Conservation (phyloP, 1,140 invertebrate species). For the Frieseomelitta varia region DNA sequence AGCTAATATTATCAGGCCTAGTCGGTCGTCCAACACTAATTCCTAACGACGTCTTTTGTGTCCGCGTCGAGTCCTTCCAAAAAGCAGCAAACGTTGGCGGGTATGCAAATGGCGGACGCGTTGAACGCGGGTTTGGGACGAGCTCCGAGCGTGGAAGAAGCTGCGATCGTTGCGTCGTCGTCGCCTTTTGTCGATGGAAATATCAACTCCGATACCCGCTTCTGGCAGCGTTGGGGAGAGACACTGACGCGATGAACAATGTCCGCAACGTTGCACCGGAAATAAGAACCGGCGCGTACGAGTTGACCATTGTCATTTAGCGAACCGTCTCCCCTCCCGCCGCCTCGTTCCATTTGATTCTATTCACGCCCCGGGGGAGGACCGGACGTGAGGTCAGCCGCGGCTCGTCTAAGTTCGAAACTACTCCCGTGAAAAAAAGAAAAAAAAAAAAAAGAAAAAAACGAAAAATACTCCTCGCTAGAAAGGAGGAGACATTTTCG, state of each 20-base stretch:
- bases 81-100: not conserved
- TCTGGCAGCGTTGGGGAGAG: not conserved
- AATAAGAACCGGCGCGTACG: constrained; percentile 71
- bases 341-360: constrained; percentile 66
- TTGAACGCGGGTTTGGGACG: not conserved
- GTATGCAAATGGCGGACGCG: no score
- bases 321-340: constrained; percentile 25
- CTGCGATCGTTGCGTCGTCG: constrained; percentile 14
- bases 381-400: constrained; percentile 69
- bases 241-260: constrained; percentile 60
- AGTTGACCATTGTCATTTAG: constrained; percentile 71
- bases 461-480: no score
- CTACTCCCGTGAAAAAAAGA: constrained; percentile 37
- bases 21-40: no score
- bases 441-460: no score
- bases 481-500: constrained; percentile 20
- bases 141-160: not conserved
- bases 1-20: no score
- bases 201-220: not conserved
- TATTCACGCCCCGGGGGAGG: constrained; percentile 63
- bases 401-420: constrained; percentile 69
- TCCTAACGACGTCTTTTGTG: not conserved
- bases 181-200: constrained; percentile 14
- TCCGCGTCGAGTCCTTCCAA: not conserved
- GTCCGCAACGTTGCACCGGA: constrained; percentile 66